Percentiles rank a stretch among this genome's conserved stretches.
Evolutionary conservation across 2,797 vertebrate genomes (phyloP).

Genomic region (Pseudochirops cupreus): DNA sequence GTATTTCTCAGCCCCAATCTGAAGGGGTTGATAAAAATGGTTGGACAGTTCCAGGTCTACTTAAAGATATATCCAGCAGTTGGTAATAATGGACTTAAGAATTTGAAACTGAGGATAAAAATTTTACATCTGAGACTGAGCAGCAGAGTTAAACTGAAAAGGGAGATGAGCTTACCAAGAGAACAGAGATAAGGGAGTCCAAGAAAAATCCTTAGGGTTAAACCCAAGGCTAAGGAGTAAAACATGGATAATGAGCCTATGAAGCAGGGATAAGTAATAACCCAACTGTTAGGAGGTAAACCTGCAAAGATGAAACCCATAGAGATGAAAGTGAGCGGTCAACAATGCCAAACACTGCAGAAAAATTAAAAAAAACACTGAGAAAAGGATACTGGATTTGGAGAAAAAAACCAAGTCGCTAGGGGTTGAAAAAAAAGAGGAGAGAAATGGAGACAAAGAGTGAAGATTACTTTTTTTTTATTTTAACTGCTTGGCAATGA

Average conservation of each 20-base stretch:
- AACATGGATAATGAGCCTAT: background rate
- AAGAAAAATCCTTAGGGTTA: background rate
- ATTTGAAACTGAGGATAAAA: background rate
- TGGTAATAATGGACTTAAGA: background rate
- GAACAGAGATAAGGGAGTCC: constrained; percentile 8
- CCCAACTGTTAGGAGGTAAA: background rate
- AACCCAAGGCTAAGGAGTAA: background rate
- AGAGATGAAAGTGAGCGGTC: background rate
- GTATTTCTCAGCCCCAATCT: background rate
- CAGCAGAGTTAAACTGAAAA: background rate
- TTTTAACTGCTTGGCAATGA: no score
- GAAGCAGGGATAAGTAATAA: background rate
- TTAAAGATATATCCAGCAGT: background rate
- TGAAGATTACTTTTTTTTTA: no score
- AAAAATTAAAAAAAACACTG: no score
- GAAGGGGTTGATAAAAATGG: background rate
- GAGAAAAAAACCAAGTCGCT: no score
- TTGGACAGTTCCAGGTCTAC: background rate
- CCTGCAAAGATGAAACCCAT: background rate
- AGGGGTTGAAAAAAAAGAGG: no score
- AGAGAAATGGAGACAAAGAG: no score
- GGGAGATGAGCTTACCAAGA: background rate
- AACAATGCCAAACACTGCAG: no score
- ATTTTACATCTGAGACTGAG: background rate
- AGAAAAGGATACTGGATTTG: no score